These are phyloP conservation scores for Phengaris alcon DNA, from an alignment of 2,888 invertebrate species.

Conservation along the genomic window DNA sequence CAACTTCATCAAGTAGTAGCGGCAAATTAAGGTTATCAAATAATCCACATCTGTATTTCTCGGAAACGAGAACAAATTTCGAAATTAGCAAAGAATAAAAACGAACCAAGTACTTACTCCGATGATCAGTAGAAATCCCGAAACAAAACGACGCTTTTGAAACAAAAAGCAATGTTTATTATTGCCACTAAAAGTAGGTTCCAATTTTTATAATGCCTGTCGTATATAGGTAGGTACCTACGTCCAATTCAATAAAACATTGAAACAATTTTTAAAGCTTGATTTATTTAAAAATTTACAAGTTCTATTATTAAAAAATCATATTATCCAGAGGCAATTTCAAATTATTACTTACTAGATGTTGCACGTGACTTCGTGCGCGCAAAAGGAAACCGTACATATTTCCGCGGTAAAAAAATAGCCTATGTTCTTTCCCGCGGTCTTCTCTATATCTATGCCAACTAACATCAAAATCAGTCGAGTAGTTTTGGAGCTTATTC, in stretches of 20 bases:
- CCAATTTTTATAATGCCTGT: not conserved
- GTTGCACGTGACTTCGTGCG: no score
- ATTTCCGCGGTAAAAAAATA: no score
- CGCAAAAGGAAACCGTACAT: no score
- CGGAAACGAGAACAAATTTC: not conserved
- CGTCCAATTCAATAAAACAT: not conserved
- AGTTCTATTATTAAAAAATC: no score
- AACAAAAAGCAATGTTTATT: constrained; percentile 11
- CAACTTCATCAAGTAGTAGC: not conserved
- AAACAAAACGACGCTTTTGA: constrained; percentile 13
- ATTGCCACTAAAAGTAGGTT: constrained; percentile 9
- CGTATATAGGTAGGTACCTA: not conserved
- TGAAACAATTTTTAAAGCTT: not conserved
- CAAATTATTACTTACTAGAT: no score
- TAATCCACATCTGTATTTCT: not conserved
- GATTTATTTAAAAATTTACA: no score
- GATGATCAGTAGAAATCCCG: not conserved
- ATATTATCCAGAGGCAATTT: no score
- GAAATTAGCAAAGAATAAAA: constrained; percentile 12
- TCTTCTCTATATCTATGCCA: no score
- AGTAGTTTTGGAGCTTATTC: no score
- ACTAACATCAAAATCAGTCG: no score
- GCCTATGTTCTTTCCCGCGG: no score
- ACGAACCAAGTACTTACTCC: not conserved
- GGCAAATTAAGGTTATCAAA: constrained; percentile 10